phyloP scores from a whole-genome alignment of 2,113 vertebrate genomes.

The Pongo pygmaeus region DNA sequence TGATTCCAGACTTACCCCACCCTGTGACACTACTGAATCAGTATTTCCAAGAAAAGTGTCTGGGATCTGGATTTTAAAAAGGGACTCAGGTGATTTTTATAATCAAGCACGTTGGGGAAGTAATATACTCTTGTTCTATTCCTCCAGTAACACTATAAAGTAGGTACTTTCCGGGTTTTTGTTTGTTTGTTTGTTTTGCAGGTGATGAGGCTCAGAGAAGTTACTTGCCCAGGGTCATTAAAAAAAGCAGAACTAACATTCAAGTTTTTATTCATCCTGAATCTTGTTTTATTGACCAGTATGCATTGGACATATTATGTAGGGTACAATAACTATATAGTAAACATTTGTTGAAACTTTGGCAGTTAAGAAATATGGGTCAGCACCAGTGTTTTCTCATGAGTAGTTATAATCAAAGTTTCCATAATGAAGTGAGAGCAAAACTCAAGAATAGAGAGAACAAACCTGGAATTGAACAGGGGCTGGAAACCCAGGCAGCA shows the following conservation, averaged over 20 bases:
- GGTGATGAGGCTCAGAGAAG: background rate
- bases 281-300: background rate
- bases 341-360: background rate
- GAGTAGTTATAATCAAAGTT: background rate
- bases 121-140: background rate
- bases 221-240: background rate
- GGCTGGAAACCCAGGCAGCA: background rate
- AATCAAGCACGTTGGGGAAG: background rate
- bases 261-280: background rate
- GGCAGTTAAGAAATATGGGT: slow-evolving; percentile 17
- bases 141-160: background rate
- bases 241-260: background rate
- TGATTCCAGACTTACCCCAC: background rate
- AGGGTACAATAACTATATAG: background rate
- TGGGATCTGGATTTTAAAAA: background rate
- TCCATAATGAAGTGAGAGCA: background rate
- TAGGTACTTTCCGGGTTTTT: background rate
- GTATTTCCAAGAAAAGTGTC: background rate
- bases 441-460: background rate
- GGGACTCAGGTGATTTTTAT: background rate
- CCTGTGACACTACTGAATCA: background rate
- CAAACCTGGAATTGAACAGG: background rate
- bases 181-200: background rate
- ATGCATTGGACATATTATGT: background rate
- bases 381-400: background rate